Base-by-base conservation (phyloP, 2,888 invertebrate genomes). In the Lomographa bimaculata region DNA sequence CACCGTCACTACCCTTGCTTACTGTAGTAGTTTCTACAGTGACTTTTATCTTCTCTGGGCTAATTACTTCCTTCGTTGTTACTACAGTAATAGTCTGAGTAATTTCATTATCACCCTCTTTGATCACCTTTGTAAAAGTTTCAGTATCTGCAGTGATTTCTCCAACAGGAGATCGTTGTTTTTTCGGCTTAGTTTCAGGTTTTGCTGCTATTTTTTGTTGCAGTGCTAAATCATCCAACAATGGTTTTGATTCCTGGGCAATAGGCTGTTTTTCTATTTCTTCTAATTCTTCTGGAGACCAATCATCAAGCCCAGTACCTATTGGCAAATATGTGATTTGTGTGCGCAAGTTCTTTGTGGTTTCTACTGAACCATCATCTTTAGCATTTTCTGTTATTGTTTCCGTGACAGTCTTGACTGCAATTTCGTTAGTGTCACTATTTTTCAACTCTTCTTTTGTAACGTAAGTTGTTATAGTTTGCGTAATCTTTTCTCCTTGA, bases 11-110 rank as follows among this genome's bases (percentile, higher is more conserved):
- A 1, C 84, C 79, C 60, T 74, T 87, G 44, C 82, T 85, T 0
- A 89, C 81, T 4, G 90, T 89, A 6, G 86, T 89, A 5, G 90
- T 89, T 66, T 89, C 89, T 1, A 89, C 64, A 1, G 87, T 89
- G 3, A 85, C 63, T 62, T 89, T 89, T 1, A 89, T 54, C 62
- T 89, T 89, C 57, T 89, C 89, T 2, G 87, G 87, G 41, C 82
- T 85, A 5, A 89, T 86, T 1, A 89, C 80, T 68, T 90, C 90
- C 53, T 82, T 82, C 0, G 83, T 89, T 2, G 89, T 89, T 1
- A 89, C 73, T n/a, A 90, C 80, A 23, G 89, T 89, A 10, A 90
- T 77, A 2, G 81, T 86, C 56, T 90, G 90, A 17, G 76, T 80
- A 14, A 90, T 73, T 64, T 89, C 86, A 46, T 74, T 79, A 5